Conservation (phyloP, 2,888 invertebrate genomes). For the Machimus rusticus region DNA sequence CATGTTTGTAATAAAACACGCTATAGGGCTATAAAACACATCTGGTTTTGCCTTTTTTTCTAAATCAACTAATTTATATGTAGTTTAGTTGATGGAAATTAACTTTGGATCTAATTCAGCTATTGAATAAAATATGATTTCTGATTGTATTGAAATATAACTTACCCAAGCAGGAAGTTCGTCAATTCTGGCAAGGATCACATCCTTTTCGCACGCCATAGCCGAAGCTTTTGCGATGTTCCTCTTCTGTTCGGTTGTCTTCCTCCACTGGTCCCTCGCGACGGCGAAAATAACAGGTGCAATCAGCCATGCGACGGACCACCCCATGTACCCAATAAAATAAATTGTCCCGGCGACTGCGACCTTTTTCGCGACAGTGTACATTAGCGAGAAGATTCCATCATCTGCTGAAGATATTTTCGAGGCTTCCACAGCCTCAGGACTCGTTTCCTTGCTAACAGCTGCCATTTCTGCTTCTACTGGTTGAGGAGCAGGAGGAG, state of each 20-base stretch:
- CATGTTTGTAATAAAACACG: background rate
- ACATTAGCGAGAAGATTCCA: constrained; percentile 69
- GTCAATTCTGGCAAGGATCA: constrained; percentile 84
- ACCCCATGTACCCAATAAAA: constrained; percentile 83
- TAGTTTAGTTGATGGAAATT: background rate
- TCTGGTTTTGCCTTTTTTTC: too few relatives aligned
- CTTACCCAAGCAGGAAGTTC: constrained; percentile 94
- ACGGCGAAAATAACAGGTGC: constrained; percentile 80
- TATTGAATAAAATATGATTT: background rate
- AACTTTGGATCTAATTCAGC: background rate
- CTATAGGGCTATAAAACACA: background rate
- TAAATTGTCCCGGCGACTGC: constrained; percentile 79
- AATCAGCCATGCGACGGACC: constrained; percentile 83
- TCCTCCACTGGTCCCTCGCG: constrained; percentile 80
- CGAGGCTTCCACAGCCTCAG: background rate
- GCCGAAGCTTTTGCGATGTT: constrained; percentile 81
- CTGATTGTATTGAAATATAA: background rate
- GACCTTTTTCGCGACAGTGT: constrained; percentile 73
- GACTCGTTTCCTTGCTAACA: constrained; percentile 38
- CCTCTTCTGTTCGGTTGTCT: constrained; percentile 75
- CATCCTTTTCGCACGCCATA: constrained; percentile 81
- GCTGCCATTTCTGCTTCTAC: constrained; percentile 37
- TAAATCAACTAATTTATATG: background rate
- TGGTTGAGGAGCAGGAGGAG: background rate
- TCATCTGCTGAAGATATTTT: constrained; percentile 51